Percentiles rank a stretch among this genome's conserved stretches.
phyloP scores from a whole-genome alignment of 2,888 invertebrate genomes.

The Apamea crenata region DNA sequence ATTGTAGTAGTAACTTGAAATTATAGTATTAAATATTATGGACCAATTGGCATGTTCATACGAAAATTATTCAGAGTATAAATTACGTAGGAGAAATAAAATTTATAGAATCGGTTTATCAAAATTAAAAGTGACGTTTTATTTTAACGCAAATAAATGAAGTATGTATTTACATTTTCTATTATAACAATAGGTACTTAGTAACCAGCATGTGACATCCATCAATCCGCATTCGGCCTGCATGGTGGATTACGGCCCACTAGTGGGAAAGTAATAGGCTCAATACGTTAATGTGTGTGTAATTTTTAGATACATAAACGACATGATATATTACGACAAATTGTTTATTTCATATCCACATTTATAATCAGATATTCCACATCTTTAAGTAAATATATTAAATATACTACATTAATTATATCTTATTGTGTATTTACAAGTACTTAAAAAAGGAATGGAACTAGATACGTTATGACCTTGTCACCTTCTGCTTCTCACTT shows the following conservation, averaged over 20 bases:
- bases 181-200: background rate
- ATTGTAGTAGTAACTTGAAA: constrained; percentile 33
- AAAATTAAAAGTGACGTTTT: constrained; percentile 52
- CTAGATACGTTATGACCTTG: constrained; percentile 36
- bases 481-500: constrained; percentile 45
- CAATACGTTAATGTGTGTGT: background rate
- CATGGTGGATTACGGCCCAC: background rate
- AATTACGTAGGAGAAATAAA: constrained; percentile 53
- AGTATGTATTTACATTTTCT: constrained; percentile 4
- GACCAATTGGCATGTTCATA: constrained; percentile 70
- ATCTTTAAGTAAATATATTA: constrained; percentile 33
- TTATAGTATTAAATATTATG: constrained; percentile 62
- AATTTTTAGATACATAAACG: constrained; percentile 40
- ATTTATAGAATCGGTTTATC: constrained; percentile 38
- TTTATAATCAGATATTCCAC: constrained; percentile 44
- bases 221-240: too few relatives aligned
- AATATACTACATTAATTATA: constrained; percentile 35
- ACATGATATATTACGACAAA: constrained; percentile 34
- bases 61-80: constrained; percentile 39
- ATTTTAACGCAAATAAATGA: constrained; percentile 27
- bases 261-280: background rate
- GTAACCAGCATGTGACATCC: background rate
- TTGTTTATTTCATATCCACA: constrained; percentile 51
- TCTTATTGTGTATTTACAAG: constrained; percentile 52
- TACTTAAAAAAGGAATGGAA: constrained; percentile 43